Percentiles rank a stretch among this genome's conserved stretches.
These are phyloP conservation scores for Calyptomena viridis DNA, from an alignment of 2,113 vertebrate genomes.

Conservation along the genomic window DNA sequence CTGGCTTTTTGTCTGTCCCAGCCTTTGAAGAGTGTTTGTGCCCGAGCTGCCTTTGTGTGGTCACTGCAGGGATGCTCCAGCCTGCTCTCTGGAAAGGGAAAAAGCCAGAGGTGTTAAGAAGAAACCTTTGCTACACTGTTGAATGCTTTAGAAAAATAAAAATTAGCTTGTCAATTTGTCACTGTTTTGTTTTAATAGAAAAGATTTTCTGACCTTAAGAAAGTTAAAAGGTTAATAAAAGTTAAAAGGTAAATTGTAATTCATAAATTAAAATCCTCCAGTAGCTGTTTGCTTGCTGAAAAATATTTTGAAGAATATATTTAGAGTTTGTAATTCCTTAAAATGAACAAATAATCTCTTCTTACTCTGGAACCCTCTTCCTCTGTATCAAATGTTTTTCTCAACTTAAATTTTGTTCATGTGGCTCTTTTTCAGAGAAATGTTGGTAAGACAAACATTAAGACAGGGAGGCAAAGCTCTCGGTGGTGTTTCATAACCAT, in stretches of 20 bases:
- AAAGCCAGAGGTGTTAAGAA: background rate
- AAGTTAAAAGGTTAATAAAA: no score
- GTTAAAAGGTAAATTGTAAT: no score
- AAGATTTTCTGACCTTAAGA: background rate
- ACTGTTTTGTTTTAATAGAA: background rate
- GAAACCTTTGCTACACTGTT: background rate
- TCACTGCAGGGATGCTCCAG: background rate
- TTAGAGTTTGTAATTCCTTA: background rate
- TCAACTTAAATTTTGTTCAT: background rate
- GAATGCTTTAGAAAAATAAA: background rate
- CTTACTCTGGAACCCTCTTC: background rate
- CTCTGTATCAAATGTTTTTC: background rate
- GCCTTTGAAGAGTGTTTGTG: background rate
- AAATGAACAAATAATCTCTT: background rate
- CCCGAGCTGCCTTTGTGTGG: background rate
- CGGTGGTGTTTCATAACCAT: background rate
- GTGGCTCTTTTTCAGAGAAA: background rate
- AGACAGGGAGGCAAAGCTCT: background rate
- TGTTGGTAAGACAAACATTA: background rate
- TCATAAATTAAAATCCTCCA: background rate
- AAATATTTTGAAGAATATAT: background rate
- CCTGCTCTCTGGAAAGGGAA: background rate
- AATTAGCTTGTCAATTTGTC: background rate
- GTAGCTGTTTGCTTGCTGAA: background rate
- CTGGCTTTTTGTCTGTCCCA: background rate